Evolutionary conservation across 2,888 invertebrate species (phyloP).

Genomic region (Tetanocera ferruginea): DNA sequence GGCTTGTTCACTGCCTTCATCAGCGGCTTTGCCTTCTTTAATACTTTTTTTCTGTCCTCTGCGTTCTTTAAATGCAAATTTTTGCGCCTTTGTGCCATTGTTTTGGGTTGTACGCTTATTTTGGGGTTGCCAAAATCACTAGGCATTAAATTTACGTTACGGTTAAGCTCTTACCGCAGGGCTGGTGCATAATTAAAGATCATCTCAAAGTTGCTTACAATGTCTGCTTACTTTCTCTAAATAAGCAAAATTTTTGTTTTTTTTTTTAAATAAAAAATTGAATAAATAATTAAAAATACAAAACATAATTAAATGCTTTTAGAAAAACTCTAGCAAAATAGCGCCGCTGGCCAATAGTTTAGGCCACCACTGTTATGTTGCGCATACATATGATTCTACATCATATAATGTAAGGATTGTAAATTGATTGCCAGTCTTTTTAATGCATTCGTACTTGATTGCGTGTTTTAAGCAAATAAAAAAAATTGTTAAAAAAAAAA

Average conservation of each 20-base stretch:
- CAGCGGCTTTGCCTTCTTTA: background rate
- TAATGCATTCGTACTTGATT: background rate
- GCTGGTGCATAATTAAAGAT: conserved; percentile 1
- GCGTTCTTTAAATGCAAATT: conserved; percentile 15
- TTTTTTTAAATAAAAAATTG: no score
- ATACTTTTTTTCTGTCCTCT: background rate
- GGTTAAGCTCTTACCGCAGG: background rate
- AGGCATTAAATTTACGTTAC: conserved; percentile 37
- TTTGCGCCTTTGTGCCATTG: conserved; percentile 10
- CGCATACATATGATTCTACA: no score
- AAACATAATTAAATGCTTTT: no score
- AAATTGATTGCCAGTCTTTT: background rate
- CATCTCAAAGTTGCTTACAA: background rate
- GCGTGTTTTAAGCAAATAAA: background rate
- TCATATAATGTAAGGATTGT: no score
- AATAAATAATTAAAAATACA: no score
- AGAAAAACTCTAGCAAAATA: no score
- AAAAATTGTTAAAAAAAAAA: background rate
- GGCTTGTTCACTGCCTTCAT: background rate
- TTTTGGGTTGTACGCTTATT: conserved; percentile 1
- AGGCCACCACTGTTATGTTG: no score
- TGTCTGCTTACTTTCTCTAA: no score
- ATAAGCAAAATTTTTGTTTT: no score
- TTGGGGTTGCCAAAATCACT: conserved; percentile 24
- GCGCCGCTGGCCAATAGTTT: no score